Conservation (phyloP, 2,113 vertebrate genomes). For the Bagarius yarrelli region DNA sequence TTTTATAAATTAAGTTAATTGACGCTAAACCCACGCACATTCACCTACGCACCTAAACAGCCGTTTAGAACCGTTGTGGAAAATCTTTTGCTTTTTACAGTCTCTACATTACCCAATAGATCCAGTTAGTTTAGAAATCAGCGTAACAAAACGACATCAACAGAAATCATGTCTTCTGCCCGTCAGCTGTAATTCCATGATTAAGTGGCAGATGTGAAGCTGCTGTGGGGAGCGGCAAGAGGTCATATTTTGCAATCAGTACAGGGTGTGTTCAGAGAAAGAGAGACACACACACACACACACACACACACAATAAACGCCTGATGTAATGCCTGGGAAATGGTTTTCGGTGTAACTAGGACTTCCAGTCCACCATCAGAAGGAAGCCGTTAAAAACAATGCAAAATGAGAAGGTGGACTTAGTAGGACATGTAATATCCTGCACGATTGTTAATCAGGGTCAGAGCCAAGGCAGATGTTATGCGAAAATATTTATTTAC, state of each 20-base stretch:
- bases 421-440: conserved; percentile 1
- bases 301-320: conserved; percentile 48
- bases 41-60: neutral
- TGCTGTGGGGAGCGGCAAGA: conserved; percentile 44
- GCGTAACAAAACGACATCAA: neutral
- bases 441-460: neutral
- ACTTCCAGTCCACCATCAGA: conserved; percentile 21
- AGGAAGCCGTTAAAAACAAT: conserved; percentile 13
- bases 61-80: neutral
- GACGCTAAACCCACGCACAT: neutral
- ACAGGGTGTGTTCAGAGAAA: conserved; percentile 60
- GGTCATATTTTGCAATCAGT: conserved; percentile 60
- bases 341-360: conserved; percentile 52
- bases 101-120: conserved; percentile 1
- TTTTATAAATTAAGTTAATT: neutral
- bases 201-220: conserved; percentile 47
- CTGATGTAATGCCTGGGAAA: conserved; percentile 68
- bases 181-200: conserved; percentile 43
- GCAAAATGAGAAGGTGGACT: conserved; percentile 17
- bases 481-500: conserved; percentile 76
- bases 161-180: neutral
- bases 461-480: conserved; percentile 27
- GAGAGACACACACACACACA: too few relatives aligned
- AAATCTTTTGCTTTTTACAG: neutral
- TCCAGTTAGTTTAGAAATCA: conserved; percentile 11